phyloP scores from a whole-genome alignment of 2,888 invertebrate genomes.

The Troides oblongomaculatus region DNA sequence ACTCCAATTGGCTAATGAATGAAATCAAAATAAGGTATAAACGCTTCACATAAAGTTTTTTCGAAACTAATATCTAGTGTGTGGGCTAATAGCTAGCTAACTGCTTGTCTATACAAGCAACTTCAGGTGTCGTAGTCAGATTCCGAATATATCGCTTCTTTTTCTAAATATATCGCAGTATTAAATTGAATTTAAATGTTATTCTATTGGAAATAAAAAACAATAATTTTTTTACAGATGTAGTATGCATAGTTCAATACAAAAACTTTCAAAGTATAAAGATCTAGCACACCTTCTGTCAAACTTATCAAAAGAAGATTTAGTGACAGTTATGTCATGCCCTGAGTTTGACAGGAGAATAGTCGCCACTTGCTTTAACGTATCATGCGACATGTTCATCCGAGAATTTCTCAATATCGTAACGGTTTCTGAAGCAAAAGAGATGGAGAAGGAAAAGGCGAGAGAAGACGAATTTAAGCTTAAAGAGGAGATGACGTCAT shows the following conservation, averaged over 20 bases:
- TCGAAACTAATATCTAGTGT: too few species aligned
- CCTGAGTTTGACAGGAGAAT: conserved; percentile 76
- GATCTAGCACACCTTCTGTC: conserved; percentile 59
- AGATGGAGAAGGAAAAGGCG: conserved; percentile 56
- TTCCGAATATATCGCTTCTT: too few species aligned
- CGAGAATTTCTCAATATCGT: conserved; percentile 59
- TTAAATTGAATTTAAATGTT: too few species aligned
- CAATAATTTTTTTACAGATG: conserved; percentile 51
- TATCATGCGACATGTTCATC: conserved; percentile 72
- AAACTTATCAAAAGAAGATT: conserved; percentile 58
- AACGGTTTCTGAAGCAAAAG: conserved; percentile 59
- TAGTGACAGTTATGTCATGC: conserved; percentile 70
- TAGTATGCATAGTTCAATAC: conserved; percentile 48
- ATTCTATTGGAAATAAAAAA: too few species aligned
- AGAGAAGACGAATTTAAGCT: conserved; percentile 54
- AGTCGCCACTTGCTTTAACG: conserved; percentile 71
- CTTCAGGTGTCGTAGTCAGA: too few species aligned
- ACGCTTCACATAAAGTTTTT: too few species aligned
- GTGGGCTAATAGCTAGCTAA: too few species aligned
- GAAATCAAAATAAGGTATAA: conserved; percentile 80
- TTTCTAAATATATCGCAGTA: too few species aligned
- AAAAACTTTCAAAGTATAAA: conserved; percentile 56
- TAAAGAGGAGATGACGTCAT: conserved; percentile 61
- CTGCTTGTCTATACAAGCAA: too few species aligned
- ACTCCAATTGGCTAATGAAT: conserved; percentile 82